A percentile compares a stretch with the other conserved stretches of the same genome.
phyloP scores from a whole-genome alignment of 2,797 vertebrate species.

The Leptodactylus fallax region DNA sequence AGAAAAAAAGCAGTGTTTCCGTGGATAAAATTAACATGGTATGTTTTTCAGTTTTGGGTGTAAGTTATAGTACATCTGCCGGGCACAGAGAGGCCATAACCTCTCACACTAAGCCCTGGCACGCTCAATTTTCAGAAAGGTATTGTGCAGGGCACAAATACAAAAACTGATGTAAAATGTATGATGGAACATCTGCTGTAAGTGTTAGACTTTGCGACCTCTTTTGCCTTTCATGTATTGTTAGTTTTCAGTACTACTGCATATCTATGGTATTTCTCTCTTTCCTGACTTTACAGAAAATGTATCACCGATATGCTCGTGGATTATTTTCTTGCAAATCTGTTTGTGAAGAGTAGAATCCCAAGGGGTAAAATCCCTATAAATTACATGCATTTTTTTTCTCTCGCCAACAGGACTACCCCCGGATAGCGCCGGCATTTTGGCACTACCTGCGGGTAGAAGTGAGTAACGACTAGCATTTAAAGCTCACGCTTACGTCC shows the following conservation, averaged over 20 bases:
- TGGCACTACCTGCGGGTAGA: conserved; percentile 82
- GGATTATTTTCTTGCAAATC: background rate
- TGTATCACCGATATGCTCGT: background rate
- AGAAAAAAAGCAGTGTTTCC: too few relatives aligned
- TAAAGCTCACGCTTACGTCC: conserved; percentile 70
- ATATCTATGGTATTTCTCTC: too few relatives aligned
- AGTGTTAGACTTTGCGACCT: background rate
- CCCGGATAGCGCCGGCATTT: conserved; percentile 79
- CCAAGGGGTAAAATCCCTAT: background rate
- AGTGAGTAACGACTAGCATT: conserved; percentile 74
- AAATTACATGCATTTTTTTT: conserved; percentile 65
- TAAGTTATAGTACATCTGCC: too few relatives aligned
- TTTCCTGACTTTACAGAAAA: background rate
- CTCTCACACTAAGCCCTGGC: too few relatives aligned
- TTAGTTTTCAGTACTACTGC: too few relatives aligned
- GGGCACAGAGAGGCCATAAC: too few relatives aligned
- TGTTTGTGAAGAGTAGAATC: background rate
- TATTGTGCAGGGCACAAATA: too few relatives aligned
- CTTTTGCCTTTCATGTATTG: background rate
- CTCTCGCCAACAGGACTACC: conserved; percentile 78
- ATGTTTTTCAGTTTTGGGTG: too few relatives aligned
- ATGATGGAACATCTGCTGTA: too few relatives aligned
- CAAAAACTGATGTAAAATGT: too few relatives aligned
- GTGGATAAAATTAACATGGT: too few relatives aligned
- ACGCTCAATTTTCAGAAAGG: too few relatives aligned